Percentiles rank a stretch among this genome's conserved stretches.
Conservation (phyloP, 2,113 vertebrate species). For the Panthera uncia region DNA sequence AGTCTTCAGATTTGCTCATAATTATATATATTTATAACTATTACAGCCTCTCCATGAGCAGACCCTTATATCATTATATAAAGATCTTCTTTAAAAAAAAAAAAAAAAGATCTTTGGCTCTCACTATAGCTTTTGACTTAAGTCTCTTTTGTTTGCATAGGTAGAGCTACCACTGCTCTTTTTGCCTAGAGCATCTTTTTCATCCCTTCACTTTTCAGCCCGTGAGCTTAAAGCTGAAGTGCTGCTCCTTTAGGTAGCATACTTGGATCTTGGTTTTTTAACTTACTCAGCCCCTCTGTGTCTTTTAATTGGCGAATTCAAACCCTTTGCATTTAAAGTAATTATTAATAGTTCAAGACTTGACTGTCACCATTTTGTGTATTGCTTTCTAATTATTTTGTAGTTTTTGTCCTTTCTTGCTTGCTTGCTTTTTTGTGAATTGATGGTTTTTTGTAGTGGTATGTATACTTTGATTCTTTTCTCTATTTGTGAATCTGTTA, state of each 20-base stretch:
- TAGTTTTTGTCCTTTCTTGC: neutral
- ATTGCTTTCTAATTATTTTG: neutral
- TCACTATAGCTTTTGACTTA: neutral
- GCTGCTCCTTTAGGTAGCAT: neutral
- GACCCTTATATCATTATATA: neutral
- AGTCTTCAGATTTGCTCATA: neutral
- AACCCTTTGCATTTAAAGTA: neutral
- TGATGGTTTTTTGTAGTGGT: neutral
- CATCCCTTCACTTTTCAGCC: neutral
- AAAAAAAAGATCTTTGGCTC: neutral
- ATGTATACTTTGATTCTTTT: neutral
- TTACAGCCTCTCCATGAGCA: neutral
- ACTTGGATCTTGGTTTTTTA: neutral
- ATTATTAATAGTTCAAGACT: neutral
- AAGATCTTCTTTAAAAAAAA: neutral
- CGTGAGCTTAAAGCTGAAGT: neutral
- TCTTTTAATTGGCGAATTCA: neutral
- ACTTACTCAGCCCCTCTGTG: neutral
- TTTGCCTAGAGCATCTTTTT: neutral
- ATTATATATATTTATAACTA: neutral
- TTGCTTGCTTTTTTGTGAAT: neutral
- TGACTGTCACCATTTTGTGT: neutral
- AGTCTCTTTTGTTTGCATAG: neutral
- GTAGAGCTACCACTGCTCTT: neutral
- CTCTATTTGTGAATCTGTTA: neutral